phyloP scores from a whole-genome alignment of 2,797 vertebrate species.

The Diceros bicornis region DNA sequence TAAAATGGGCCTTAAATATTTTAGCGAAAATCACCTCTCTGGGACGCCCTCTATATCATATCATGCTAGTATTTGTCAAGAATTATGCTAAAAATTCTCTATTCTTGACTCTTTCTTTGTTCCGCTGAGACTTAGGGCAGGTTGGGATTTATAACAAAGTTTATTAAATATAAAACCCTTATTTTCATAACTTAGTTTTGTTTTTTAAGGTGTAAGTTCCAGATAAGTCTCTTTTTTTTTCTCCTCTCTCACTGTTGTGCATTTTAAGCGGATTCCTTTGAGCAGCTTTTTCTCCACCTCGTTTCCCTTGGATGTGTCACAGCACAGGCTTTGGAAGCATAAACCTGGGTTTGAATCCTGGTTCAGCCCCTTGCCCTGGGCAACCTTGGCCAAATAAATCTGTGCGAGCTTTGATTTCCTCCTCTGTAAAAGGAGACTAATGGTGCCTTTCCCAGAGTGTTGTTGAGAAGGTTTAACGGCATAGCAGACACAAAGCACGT shows the following conservation, averaged over 20 bases:
- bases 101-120: slow-evolving; percentile 17
- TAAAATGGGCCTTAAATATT: not conserved
- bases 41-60: not conserved
- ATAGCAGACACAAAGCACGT: rapidly evolving
- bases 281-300: not conserved
- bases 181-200: slow-evolving; percentile 26
- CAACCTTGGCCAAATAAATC: not conserved
- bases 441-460: not conserved
- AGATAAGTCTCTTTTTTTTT: not conserved
- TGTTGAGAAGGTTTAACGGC: not conserved
- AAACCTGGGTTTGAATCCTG: not conserved
- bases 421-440: not conserved
- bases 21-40: not conserved
- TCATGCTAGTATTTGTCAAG: not conserved
- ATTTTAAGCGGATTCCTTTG: not conserved
- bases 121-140: not conserved
- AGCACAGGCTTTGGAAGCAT: not conserved
- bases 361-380: not conserved
- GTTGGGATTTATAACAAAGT: not conserved
- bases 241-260: not conserved
- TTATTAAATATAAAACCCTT: not conserved
- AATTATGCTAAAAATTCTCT: not conserved
- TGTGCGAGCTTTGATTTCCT: slow-evolving; percentile 13
- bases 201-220: not conserved
- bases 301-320: not conserved